A percentile compares a stretch with the other conserved stretches of the same genome.
phyloP scores from a whole-genome alignment of 2,888 invertebrate species.

The Acanthococcus lagerstroemiae region DNA sequence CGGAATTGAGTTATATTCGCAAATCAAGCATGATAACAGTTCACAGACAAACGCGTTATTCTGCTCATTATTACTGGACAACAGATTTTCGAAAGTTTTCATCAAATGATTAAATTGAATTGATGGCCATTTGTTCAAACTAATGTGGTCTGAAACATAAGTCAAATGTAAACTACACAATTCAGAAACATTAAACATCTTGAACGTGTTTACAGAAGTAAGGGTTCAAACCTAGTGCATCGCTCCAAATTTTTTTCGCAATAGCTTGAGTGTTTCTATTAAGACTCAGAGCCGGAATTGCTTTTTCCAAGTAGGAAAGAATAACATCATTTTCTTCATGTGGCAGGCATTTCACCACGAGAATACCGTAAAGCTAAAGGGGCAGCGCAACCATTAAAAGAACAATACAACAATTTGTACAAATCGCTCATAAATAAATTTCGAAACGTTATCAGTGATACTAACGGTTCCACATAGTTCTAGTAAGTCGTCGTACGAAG shows the following conservation, averaged over 20 bases:
- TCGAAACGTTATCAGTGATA: no score
- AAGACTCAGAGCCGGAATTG: conserved; percentile 1
- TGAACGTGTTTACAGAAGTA: background rate
- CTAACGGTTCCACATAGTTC: conserved; percentile 16
- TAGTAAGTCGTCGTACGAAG: background rate
- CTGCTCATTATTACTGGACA: background rate
- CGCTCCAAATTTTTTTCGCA: conserved; percentile 11
- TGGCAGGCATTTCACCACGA: background rate
- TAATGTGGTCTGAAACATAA: background rate
- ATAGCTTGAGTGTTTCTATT: background rate
- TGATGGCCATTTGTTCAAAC: background rate
- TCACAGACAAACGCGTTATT: background rate
- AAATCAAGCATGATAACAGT: background rate
- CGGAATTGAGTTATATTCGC: conserved; percentile 1
- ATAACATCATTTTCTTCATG: background rate
- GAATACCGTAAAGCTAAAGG: background rate
- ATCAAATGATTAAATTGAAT: conserved; percentile 7
- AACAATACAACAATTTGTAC: no score
- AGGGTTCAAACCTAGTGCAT: conserved; percentile 5
- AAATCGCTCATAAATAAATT: no score
- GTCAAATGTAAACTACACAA: background rate
- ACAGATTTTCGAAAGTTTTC: conserved; percentile 6
- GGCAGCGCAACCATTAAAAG: no score
- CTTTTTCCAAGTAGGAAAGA: conserved; percentile 7
- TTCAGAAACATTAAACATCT: background rate